phyloP scores from a whole-genome alignment of 2,113 vertebrate species.

The Caretta caretta region DNA sequence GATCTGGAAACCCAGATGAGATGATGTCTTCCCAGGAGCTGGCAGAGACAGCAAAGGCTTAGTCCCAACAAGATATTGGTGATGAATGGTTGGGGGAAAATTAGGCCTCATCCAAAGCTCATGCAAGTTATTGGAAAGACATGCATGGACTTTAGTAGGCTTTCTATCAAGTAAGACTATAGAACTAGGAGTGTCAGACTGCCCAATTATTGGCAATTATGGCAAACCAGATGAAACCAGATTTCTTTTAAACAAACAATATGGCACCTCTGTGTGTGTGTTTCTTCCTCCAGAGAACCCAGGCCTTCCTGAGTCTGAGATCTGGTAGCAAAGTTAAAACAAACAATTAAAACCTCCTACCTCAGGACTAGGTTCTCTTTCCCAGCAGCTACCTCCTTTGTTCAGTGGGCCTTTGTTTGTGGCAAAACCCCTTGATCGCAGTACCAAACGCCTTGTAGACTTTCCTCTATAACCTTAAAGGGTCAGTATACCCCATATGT shows the following conservation, averaged over 20 bases:
- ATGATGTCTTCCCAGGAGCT: not conserved
- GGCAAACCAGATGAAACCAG: not conserved
- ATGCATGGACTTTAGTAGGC: too few relatives aligned
- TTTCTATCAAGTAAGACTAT: too few relatives aligned
- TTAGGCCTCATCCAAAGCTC: not conserved
- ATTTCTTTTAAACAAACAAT: not conserved
- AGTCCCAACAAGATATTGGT: too few relatives aligned
- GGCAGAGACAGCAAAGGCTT: not conserved
- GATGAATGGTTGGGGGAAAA: not conserved
- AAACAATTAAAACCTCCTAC: not conserved
- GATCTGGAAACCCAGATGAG: rapidly evolving
- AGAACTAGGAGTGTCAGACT: not conserved
- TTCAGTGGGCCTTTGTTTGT: not conserved
- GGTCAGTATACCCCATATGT: not conserved
- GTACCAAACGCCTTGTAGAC: not conserved
- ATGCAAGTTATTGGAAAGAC: not conserved
- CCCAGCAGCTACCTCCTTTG: not conserved
- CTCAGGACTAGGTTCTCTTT: not conserved
- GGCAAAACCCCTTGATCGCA: not conserved
- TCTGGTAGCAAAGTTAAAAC: not conserved
- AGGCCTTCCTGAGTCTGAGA: not conserved
- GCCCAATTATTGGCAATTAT: not conserved
- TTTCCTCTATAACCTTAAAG: not conserved
- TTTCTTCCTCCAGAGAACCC: not conserved
- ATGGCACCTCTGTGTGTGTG: not conserved